Conservation (phyloP, 2,113 vertebrate species). For the Prietella phreatophila region DNA sequence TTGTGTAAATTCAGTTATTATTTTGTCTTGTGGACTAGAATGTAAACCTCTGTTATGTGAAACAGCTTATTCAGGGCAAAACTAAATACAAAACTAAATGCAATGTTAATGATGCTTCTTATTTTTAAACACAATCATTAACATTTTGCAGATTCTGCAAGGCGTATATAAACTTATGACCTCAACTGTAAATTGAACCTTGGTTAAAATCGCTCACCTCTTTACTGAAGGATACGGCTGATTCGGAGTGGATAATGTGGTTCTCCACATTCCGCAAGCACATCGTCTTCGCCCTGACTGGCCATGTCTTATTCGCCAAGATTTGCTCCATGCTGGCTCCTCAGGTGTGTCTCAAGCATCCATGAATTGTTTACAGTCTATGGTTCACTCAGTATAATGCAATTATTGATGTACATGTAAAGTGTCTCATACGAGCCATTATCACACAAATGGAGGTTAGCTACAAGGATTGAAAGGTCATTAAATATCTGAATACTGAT, state of each 20-base stretch:
- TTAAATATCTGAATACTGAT: not conserved
- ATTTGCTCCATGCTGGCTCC: conserved; percentile 86
- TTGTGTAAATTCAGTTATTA: no score
- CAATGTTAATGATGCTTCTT: no score
- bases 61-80: no score
- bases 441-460: not conserved
- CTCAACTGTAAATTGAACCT: not conserved
- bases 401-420: not conserved
- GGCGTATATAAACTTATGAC: no score
- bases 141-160: no score
- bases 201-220: not conserved
- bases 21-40: no score
- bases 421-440: not conserved
- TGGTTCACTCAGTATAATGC: not conserved
- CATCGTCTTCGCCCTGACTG: conserved; percentile 89
- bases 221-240: conserved; percentile 79
- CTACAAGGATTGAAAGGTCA: not conserved
- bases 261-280: conserved; percentile 87
- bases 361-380: not conserved
- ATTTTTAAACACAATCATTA: no score
- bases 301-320: conserved; percentile 92
- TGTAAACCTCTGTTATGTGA: no score
- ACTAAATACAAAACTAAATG: no score
- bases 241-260: conserved; percentile 98
- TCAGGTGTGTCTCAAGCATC: conserved; percentile 75